phyloP scores from a whole-genome alignment of 2,797 vertebrate genomes.

The Tangara arthus region DNA sequence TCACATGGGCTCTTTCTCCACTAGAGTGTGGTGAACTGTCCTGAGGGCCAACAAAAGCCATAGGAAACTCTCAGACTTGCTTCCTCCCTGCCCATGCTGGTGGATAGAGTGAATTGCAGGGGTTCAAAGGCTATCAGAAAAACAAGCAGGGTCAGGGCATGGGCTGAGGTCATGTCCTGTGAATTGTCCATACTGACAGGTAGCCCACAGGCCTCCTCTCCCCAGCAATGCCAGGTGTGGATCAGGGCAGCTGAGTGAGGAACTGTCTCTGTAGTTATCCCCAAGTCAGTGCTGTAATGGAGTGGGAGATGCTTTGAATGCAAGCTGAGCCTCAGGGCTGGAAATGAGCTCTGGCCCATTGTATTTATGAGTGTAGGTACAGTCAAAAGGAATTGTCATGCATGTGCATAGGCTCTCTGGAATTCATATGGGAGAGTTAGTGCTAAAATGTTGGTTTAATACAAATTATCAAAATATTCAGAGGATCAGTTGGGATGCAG shows the following conservation, averaged over 20 bases:
- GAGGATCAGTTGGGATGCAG: neutral
- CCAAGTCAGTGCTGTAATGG: neutral
- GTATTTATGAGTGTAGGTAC: neutral
- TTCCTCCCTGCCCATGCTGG: neutral
- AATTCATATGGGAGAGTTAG: neutral
- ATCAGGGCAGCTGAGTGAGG: fast-evolving
- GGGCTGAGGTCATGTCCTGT: neutral
- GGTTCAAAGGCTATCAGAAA: neutral
- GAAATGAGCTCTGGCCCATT: neutral
- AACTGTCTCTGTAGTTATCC: neutral
- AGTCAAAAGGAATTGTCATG: neutral
- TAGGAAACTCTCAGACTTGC: neutral
- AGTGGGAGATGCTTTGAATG: neutral
- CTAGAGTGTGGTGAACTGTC: neutral
- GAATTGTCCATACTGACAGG: neutral
- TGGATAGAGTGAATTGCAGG: neutral
- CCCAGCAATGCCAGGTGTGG: neutral
- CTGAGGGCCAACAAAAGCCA: neutral
- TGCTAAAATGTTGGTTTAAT: neutral
- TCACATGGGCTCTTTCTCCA: neutral
- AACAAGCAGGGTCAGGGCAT: neutral
- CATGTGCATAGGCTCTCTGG: neutral
- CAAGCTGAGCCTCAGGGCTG: neutral
- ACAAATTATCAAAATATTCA: neutral
- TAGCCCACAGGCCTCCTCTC: neutral